Evolutionary conservation across 2,888 invertebrate genomes (phyloP).

Genomic region (Heteropelma amictum): DNA sequence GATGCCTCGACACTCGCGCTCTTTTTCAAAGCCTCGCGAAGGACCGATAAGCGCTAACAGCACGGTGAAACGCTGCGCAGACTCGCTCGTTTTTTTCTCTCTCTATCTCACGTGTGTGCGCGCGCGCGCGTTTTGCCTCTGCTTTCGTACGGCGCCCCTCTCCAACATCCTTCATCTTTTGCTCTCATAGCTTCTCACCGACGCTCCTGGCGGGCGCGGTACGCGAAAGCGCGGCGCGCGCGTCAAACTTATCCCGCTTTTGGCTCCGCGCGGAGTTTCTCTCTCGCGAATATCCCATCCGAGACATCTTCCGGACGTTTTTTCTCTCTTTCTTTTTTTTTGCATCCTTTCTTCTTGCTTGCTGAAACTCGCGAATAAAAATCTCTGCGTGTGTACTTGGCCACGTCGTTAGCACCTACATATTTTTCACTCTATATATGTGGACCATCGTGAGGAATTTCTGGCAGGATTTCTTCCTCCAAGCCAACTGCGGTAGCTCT

Average conservation of each 20-base stretch:
- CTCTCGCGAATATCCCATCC: neutral
- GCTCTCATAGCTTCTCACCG: neutral
- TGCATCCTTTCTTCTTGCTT: neutral
- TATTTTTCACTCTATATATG: conserved; percentile 14
- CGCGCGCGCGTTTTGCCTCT: no score
- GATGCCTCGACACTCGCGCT: conserved; percentile 20
- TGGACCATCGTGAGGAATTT: conserved; percentile 35
- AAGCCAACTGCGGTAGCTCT: neutral
- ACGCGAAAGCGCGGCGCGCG: neutral
- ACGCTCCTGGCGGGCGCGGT: neutral
- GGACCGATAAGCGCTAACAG: conserved; percentile 53
- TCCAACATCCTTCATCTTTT: neutral
- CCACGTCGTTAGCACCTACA: conserved; percentile 58
- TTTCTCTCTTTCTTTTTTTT: neutral
- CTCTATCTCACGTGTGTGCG: neutral
- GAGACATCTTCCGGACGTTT: neutral
- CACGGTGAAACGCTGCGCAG: conserved; percentile 42
- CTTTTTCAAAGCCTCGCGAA: neutral
- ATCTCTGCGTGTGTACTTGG: conserved; percentile 38
- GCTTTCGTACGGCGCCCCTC: neutral
- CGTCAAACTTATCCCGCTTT: neutral
- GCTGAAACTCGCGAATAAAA: neutral
- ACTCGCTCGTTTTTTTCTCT: neutral
- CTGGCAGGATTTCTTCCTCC: conserved; percentile 25
- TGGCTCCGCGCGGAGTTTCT: no score